Evolutionary conservation across 2,888 invertebrate species (phyloP).

Genomic region (Lissonota sp.): DNA sequence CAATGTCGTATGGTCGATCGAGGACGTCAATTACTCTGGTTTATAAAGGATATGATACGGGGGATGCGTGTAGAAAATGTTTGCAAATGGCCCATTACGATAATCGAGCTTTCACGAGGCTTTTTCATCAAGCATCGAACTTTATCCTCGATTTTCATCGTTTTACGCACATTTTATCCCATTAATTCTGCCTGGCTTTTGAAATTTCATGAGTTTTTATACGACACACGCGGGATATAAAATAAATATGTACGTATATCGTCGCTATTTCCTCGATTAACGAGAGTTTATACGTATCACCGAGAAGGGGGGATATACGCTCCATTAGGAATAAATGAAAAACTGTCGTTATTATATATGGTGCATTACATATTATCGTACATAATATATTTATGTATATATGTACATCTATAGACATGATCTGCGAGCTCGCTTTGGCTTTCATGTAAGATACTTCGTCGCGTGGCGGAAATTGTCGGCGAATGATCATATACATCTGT

Average conservation of each 20-base stretch:
- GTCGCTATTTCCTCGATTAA: conserved; percentile 48
- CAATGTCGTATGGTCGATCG: background rate
- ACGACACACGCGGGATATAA: conserved; percentile 34
- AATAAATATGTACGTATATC: conserved; percentile 22
- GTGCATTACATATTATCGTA: conserved; percentile 10
- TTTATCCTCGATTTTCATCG: background rate
- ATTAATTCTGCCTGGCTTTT: conserved; percentile 39
- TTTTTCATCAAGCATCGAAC: background rate
- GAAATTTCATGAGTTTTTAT: background rate
- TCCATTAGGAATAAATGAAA: conserved; percentile 33
- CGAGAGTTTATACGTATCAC: conserved; percentile 39
- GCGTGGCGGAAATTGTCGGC: conserved; percentile 65
- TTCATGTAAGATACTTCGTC: conserved; percentile 45
- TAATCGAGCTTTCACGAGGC: conserved; percentile 30
- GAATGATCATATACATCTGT: conserved; percentile 55
- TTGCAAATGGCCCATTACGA: conserved; percentile 1
- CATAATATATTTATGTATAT: background rate
- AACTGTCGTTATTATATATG: conserved; percentile 6
- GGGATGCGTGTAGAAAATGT: background rate
- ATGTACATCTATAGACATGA: background rate
- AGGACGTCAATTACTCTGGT: background rate
- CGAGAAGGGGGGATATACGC: conserved; percentile 10
- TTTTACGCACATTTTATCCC: conserved; percentile 20
- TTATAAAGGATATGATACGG: background rate
- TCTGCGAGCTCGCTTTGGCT: conserved; percentile 19